Evolutionary conservation across 2,113 vertebrate species (phyloP).

Genomic region (Origma solitaria): DNA sequence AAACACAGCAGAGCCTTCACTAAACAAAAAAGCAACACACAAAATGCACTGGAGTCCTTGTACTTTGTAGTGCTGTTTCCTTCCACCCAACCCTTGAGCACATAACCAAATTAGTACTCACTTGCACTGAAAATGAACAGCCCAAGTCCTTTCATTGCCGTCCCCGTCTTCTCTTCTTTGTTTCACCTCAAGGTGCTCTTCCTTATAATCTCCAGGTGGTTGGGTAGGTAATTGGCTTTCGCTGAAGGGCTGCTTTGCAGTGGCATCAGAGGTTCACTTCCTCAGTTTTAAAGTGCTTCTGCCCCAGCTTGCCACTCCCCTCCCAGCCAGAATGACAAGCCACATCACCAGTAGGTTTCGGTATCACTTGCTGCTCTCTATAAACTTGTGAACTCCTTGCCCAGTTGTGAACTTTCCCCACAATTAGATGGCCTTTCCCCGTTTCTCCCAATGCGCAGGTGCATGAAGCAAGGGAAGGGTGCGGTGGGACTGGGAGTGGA

Average conservation of each 20-base stretch:
- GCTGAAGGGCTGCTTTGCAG: neutral
- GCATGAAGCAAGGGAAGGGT: neutral
- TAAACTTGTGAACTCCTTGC: neutral
- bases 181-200: neutral
- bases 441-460: neutral
- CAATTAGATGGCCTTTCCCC: neutral
- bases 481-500: neutral
- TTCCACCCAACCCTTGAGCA: neutral
- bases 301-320: neutral
- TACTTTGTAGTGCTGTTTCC: neutral
- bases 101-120: slow-evolving; percentile 43
- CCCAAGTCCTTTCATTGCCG: neutral
- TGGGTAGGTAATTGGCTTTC: neutral
- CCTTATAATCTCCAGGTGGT: neutral
- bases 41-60: neutral
- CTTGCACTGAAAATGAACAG: slow-evolving; percentile 44
- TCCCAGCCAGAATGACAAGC: neutral
- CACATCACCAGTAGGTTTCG: neutral
- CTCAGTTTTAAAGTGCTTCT: neutral
- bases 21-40: neutral
- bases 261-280: neutral
- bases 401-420: neutral
- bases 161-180: neutral
- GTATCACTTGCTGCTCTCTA: neutral
- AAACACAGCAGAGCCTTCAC: neutral